phyloP scores from a whole-genome alignment of 2,797 vertebrate genomes.

The Bradypodion ventrale region DNA sequence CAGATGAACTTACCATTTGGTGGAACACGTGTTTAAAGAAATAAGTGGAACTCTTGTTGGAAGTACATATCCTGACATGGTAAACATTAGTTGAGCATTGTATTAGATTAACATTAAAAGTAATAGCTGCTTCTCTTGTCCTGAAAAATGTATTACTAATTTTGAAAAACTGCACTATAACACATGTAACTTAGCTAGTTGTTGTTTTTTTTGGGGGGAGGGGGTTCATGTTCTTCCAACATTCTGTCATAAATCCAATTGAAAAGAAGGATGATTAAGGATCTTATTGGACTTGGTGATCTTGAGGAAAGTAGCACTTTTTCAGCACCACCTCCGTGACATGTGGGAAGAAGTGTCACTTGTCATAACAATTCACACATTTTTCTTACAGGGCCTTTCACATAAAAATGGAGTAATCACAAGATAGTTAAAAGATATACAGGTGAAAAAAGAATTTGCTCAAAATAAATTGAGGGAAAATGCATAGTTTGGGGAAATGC shows the following conservation, averaged over 20 bases:
- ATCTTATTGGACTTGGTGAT: too few relatives aligned
- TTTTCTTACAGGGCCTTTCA: too few relatives aligned
- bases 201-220: too few relatives aligned
- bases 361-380: too few relatives aligned
- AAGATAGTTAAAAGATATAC: too few relatives aligned
- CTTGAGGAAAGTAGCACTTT: too few relatives aligned
- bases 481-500: too few relatives aligned
- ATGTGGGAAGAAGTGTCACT: too few relatives aligned
- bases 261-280: not conserved
- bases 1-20: conserved; percentile 35
- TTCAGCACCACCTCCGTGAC: too few relatives aligned
- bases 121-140: not conserved
- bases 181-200: not conserved
- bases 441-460: too few relatives aligned
- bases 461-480: too few relatives aligned
- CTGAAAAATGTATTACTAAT: not conserved
- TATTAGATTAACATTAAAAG: not conserved
- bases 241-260: not conserved
- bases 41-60: not conserved
- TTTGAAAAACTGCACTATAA: not conserved
- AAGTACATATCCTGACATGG: not conserved
- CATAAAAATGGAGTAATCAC: too few relatives aligned
- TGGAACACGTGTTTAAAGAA: conserved; percentile 45
- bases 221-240: not conserved
- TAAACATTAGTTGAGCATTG: not conserved